phyloP scores from a whole-genome alignment of 2,888 invertebrate genomes.

The Limnephilus marmoratus region DNA sequence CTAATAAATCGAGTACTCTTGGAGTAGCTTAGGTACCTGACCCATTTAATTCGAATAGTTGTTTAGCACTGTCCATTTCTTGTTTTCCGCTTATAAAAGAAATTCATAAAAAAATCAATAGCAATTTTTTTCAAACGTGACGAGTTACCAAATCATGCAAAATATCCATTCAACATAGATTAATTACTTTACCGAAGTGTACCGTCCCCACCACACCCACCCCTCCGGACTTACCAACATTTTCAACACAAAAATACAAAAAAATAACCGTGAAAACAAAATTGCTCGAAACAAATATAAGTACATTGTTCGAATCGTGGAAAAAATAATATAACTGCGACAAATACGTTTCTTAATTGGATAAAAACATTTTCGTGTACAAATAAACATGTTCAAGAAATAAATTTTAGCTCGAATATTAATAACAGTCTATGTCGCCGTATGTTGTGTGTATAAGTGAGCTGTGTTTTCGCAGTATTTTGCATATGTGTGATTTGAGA shows the following conservation, averaged over 20 bases:
- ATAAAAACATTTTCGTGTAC: conserved; percentile 52
- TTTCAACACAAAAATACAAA: background rate
- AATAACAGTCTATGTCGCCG: background rate
- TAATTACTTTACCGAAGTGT: background rate
- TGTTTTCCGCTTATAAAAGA: background rate
- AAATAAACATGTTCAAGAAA: conserved; percentile 47
- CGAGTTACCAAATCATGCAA: background rate
- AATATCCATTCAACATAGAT: background rate
- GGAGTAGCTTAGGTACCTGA: too few species aligned
- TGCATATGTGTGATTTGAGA: conserved; percentile 47
- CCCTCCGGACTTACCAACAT: too few species aligned
- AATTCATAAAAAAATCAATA: background rate
- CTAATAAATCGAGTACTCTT: too few species aligned
- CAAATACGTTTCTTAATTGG: conserved; percentile 13
- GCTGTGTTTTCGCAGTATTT: conserved; percentile 19
- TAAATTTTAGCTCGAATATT: conserved; percentile 14
- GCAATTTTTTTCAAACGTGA: background rate
- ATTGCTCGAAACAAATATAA: background rate
- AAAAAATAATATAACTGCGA: background rate
- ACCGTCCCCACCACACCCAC: background rate
- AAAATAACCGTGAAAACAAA: background rate
- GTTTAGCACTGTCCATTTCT: background rate
- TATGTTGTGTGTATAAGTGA: background rate
- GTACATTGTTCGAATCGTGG: background rate
- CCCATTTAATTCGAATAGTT: too few species aligned